Evolutionary conservation across 2,797 vertebrate genomes (phyloP), one percentile per base, ranked within the genome.

Genomic region (Rhinichthys osculus): DNA sequence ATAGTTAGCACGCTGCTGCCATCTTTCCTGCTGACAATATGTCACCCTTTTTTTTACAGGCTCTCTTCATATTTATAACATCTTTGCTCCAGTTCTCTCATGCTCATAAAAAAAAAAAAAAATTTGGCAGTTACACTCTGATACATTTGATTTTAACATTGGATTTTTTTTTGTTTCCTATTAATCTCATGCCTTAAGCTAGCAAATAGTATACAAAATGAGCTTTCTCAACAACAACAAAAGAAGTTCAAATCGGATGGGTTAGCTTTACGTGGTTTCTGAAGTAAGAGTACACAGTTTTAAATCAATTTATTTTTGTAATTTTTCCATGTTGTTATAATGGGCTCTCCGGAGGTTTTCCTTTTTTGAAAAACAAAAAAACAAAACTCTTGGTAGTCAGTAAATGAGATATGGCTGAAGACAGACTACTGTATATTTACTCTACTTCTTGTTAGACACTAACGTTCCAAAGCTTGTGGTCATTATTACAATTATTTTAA

Each of bases 1-100:
- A 80, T 81, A 40, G 84, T 74, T 81, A 85, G 70, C 78, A 64
- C 23, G 23, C 84, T 80, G 77, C 40, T 85, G 84, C 54, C 69
- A 80, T 79, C n/a, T 82, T 47, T 80, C 64, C 64, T 50, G 47
- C 62, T 59, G 50, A 30, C 54, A 78, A 62, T 78, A 78, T 74
- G 70, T 86, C 81, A 78, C 57, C 64, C 52, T 52, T 78, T 50
- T 50, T 30, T 59, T 76, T 62, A 42, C 57, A 73, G 70, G 17
- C 67, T 35, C 27, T 47, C 9, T 23, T 85, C 33, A 59, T 81
- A n/a, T 50, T 74, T 64, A 71, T 67, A 73, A 73, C 78, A 81
- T 85, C 57, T 64, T 79, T 80, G 84, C 30, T 3, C 77, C 52
- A 40, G 50, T 73, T 44, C 23, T 35, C 8, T n/a, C 52, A 1